Conservation (phyloP, 1,140 invertebrate genomes). For the Zaprionus vittiger region DNA sequence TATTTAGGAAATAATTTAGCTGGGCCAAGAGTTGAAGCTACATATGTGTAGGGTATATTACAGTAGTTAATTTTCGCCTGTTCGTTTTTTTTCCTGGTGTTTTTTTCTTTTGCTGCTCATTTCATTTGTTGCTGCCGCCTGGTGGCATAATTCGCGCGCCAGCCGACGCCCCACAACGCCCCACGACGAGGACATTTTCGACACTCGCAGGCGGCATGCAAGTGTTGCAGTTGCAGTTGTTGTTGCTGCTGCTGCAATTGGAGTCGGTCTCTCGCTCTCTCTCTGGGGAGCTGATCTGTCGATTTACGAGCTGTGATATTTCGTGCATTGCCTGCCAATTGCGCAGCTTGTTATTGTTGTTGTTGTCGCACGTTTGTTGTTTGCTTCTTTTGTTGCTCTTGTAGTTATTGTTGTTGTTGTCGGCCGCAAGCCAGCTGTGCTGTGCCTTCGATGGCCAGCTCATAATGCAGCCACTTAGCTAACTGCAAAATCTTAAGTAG, state of each 20-base stretch:
- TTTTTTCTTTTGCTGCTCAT: conserved; percentile 32
- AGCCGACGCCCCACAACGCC: conserved; percentile 65
- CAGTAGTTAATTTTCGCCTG: no score
- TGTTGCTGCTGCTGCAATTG: conserved; percentile 4
- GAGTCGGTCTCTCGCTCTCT: conserved; percentile 4
- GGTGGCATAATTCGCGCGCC: conserved; percentile 79
- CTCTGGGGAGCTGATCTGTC: conserved; percentile 48
- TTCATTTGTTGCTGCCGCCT: conserved; percentile 51
- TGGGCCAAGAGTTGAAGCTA: no score
- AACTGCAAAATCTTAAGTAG: conserved; percentile 24
- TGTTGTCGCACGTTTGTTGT: background rate
- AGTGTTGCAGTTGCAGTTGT: conserved; percentile 13
- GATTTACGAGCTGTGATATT: conserved; percentile 81
- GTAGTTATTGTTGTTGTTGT: conserved; percentile 25
- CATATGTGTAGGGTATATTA: no score
- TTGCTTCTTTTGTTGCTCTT: conserved; percentile 13
- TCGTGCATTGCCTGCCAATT: conserved; percentile 61
- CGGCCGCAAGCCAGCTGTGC: conserved; percentile 43
- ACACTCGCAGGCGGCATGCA: conserved; percentile 17
- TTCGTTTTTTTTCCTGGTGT: background rate
- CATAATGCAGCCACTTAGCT: conserved; percentile 57
- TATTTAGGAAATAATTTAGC: no score
- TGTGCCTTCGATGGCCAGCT: conserved; percentile 58
- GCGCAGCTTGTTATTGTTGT: conserved; percentile 30
- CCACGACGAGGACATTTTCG: conserved; percentile 21